Evolutionary conservation across 2,797 vertebrate species (phyloP), one percentile per base, ranked within the genome.

Genomic region (Eulemur mongoz): DNA sequence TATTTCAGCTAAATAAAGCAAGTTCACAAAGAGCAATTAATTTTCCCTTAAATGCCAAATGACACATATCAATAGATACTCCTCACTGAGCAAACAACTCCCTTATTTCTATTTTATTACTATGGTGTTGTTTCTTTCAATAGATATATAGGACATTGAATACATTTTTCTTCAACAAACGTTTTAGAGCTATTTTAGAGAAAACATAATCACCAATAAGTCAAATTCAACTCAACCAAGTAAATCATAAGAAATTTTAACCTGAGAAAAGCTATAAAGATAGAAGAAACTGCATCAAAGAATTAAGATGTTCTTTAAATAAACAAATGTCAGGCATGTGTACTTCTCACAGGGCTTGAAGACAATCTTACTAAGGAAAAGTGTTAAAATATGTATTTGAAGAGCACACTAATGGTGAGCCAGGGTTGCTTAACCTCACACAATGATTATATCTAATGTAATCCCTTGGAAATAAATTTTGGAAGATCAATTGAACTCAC

Each of bases 381-480:
- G 48, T 95, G 93, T 97, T 97, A 98, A 96, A 98, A 97, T 52
- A 72, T 22, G 2, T 25, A 95, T 98, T 98, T 97, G 84, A 89
- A 95, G 96, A 97, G 43, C 86, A 97, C 83, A 91, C 72, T 98
- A 97, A 97, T 81, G 82, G 75, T 93, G 84, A 98, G 97, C 94
- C 61, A 97, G 30, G 11, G 73, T 80, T 98, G 70, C 94, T 96
- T 98, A 94, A 96, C 79, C 73, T 97, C 84, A 91, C 57, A 81
- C 63, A 81, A 73, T 95, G 92, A 98, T 97, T 96, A 92, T 7
- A 95, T 48, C 94, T 98, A 81, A 97, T 97, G 85, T 92, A 97
- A 96, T 93, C 83, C 91, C 96, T 96, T 94, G 87, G 83, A 97
- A 98, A 98, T 96, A 96, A 40, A 91, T 90, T 97, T 97, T 91